phyloP scores from a whole-genome alignment of 2,797 vertebrate genomes.

The Phoebastria nigripes region DNA sequence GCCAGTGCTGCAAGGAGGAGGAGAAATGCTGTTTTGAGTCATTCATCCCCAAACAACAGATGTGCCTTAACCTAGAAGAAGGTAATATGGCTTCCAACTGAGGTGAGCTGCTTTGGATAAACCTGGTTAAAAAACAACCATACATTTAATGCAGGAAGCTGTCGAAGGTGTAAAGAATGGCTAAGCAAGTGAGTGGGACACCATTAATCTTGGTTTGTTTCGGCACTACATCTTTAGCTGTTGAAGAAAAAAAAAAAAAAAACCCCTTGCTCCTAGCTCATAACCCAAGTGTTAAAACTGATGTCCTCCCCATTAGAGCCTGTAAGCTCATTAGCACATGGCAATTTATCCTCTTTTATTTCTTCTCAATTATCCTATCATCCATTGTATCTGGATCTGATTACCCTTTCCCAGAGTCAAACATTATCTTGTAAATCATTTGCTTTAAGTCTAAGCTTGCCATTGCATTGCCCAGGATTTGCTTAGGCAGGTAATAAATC shows the following conservation, averaged over 20 bases:
- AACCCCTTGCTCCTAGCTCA: conserved; percentile 71
- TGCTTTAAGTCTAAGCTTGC: conserved; percentile 79
- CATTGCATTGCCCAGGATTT: conserved; percentile 73
- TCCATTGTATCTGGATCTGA: conserved; percentile 85
- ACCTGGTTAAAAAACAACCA: conserved; percentile 58
- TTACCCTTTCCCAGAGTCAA: conserved; percentile 84
- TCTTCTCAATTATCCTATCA: conserved; percentile 86
- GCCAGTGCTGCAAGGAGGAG: conserved; percentile 10
- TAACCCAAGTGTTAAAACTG: conserved; percentile 82
- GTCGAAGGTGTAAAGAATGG: conserved; percentile 75
- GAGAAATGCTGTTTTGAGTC: conserved; percentile 47
- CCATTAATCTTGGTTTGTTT: conserved; percentile 82
- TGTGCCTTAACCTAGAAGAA: conserved; percentile 7
- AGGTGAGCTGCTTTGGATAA: conserved; percentile 49
- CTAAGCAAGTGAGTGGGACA: conserved; percentile 74
- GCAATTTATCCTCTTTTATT: conserved; percentile 88
- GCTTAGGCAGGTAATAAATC: conserved; percentile 84
- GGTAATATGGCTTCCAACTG: conserved; percentile 21
- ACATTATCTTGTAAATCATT: conserved; percentile 87
- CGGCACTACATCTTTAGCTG: conserved; percentile 71
- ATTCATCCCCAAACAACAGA: conserved; percentile 42
- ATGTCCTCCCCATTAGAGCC: conserved; percentile 82
- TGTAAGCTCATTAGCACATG: conserved; percentile 83
- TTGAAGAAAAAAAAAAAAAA: conserved; percentile 45
- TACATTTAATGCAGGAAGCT: conserved; percentile 58